Evolutionary conservation across 2,797 vertebrate species (phyloP).

Genomic region (Pelodytes ibericus): DNA sequence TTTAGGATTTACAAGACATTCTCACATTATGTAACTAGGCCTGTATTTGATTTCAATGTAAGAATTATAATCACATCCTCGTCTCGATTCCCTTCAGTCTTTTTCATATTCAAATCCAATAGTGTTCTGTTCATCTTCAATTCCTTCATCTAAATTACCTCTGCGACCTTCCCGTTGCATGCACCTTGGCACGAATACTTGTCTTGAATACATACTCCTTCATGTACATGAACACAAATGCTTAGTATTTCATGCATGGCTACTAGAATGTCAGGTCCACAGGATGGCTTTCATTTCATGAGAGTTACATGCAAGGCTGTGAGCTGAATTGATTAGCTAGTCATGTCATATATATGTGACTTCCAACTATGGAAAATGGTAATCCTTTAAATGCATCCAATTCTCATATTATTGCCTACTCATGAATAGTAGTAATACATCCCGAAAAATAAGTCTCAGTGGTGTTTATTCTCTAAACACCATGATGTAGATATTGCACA

Average conservation of each 20-base stretch:
- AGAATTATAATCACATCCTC: conserved; percentile 16
- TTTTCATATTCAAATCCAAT: conserved; percentile 34
- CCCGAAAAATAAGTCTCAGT: too few relatives aligned
- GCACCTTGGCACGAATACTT: neutral
- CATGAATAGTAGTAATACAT: too few relatives aligned
- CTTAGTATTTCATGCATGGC: conserved; percentile 26
- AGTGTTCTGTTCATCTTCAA: conserved; percentile 17
- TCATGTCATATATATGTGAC: neutral
- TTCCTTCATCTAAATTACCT: conserved; percentile 21
- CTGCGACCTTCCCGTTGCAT: neutral
- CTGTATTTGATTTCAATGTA: neutral
- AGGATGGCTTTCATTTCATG: neutral
- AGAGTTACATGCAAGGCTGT: neutral
- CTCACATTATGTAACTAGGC: too few relatives aligned
- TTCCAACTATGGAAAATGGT: too few relatives aligned
- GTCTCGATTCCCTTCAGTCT: neutral
- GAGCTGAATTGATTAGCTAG: neutral
- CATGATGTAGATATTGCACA: too few relatives aligned
- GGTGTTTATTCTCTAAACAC: too few relatives aligned
- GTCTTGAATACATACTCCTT: conserved; percentile 7
- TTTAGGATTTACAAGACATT: too few relatives aligned
- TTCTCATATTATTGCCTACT: too few relatives aligned
- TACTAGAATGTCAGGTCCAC: neutral
- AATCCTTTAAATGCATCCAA: too few relatives aligned
- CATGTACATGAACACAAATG: neutral